These are phyloP conservation scores for Agrochola lychnidis DNA, from an alignment of 2,888 invertebrate genomes.

Conservation along the genomic window DNA sequence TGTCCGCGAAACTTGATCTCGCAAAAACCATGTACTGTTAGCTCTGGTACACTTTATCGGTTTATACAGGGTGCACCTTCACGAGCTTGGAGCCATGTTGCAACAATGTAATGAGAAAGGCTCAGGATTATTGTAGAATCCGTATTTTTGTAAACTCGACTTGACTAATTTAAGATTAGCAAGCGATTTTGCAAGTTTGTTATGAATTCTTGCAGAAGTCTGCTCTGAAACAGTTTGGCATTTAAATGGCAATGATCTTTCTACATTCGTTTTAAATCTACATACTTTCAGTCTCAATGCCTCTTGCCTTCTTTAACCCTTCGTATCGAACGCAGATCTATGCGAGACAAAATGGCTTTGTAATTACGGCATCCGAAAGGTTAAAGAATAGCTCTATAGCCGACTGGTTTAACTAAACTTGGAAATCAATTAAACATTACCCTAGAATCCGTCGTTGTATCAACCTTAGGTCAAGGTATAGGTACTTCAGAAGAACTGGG, in stretches of 20 bases:
- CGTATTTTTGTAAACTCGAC: neutral
- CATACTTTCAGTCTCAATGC: neutral
- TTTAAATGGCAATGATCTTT: neutral
- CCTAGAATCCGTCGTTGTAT: slow-evolving; percentile 1
- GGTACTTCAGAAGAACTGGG: slow-evolving; percentile 12
- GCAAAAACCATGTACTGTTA: slow-evolving; percentile 82
- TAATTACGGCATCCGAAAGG: too few relatives aligned
- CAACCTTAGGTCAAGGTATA: slow-evolving; percentile 33
- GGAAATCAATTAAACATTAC: slow-evolving; percentile 17
- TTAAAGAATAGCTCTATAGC: neutral
- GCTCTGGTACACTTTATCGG: slow-evolving; percentile 35
- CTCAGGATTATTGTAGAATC: neutral
- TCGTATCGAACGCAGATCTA: too few relatives aligned
- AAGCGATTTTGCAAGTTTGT: neutral
- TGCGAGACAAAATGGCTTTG: too few relatives aligned
- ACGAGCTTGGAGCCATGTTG: neutral
- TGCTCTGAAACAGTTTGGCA: neutral
- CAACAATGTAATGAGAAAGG: neutral
- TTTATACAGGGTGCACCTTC: slow-evolving; percentile 22
- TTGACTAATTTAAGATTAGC: neutral
- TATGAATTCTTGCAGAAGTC: neutral
- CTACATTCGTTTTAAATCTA: neutral
- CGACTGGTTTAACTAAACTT: slow-evolving; percentile 20
- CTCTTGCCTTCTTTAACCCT: too few relatives aligned
- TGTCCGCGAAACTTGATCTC: slow-evolving; percentile 77